A percentile compares a stretch with the other conserved stretches of the same genome.
These are phyloP conservation scores for Peromyscus californicus DNA, from an alignment of 2,113 vertebrate genomes.

Conservation along the genomic window DNA sequence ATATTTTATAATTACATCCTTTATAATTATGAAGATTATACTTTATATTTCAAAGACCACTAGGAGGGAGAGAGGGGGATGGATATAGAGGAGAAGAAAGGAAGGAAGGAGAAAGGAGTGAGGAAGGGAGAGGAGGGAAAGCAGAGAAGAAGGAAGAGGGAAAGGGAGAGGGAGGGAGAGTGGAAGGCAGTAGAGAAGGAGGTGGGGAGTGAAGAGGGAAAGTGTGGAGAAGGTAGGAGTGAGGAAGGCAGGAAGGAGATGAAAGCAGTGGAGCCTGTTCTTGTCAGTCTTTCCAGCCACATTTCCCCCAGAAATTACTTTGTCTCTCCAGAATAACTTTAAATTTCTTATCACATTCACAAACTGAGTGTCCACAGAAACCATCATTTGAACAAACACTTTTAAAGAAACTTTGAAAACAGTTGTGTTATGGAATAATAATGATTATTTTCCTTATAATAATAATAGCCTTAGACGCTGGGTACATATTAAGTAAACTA, in stretches of 20 bases:
- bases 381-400: not conserved
- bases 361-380: slow-evolving; percentile 4
- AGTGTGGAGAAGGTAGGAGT: not conserved
- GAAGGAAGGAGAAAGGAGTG: not conserved
- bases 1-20: too few relatives aligned
- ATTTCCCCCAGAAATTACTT: not conserved
- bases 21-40: too few relatives aligned
- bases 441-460: slow-evolving; percentile 40
- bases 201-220: not conserved
- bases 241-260: not conserved
- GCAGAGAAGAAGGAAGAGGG: too few relatives aligned
- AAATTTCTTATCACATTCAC: slow-evolving; percentile 10
- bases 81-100: too few relatives aligned
- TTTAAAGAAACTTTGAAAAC: slow-evolving; percentile 23
- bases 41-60: not conserved
- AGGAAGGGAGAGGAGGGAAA: not conserved
- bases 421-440: slow-evolving; percentile 19
- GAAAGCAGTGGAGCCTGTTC: not conserved
- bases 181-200: not conserved
- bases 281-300: not conserved
- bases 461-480: not conserved
- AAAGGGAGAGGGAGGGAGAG: not conserved
- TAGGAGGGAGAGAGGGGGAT: not conserved
- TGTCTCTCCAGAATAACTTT: slow-evolving; percentile 10
- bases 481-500: slow-evolving; percentile 56